Conservation (phyloP, 2,113 vertebrate species). For the Scomber colias region DNA sequence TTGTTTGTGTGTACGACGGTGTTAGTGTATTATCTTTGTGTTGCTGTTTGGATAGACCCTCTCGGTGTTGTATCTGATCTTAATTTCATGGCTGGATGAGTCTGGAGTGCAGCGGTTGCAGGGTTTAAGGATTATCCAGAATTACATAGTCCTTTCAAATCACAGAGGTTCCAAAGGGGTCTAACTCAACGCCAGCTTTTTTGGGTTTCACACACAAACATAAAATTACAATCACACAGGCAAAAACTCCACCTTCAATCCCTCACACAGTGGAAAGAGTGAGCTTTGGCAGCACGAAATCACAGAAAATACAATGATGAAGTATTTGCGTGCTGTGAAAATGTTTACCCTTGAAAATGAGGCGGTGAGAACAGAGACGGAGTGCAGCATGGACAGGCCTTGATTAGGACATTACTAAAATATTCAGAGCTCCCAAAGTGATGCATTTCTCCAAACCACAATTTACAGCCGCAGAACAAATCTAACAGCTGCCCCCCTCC, state of each 20-base stretch:
- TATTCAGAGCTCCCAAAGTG: constrained; percentile 69
- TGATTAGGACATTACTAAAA: constrained; percentile 80
- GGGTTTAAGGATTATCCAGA: constrained; percentile 70
- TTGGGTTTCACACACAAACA: constrained; percentile 19
- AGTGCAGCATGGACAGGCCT: constrained; percentile 49
- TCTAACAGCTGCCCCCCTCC: constrained; percentile 75
- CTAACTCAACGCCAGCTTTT: constrained; percentile 44
- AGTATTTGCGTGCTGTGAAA: constrained; percentile 77
- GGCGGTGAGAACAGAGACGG: constrained; percentile 63
- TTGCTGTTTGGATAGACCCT: constrained; percentile 56
- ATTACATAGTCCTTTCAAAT: constrained; percentile 65
- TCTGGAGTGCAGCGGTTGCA: constrained; percentile 47
- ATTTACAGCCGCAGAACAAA: constrained; percentile 72
- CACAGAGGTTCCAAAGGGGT: constrained; percentile 45
- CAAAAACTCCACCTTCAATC: constrained; percentile 40
- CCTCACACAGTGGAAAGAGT: constrained; percentile 35
- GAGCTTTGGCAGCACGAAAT: constrained; percentile 43
- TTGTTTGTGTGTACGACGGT: constrained; percentile 45
- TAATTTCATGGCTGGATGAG: constrained; percentile 82
- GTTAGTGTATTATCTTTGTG: constrained; percentile 48
- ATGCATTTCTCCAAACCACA: constrained; percentile 75
- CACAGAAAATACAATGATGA: constrained; percentile 67
- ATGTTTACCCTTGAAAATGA: constrained; percentile 80
- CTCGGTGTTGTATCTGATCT: constrained; percentile 72
- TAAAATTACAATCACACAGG: constrained; percentile 31